A percentile compares a stretch with the other conserved stretches of the same genome.
These are phyloP conservation scores for Siphamia tubifer DNA, from an alignment of 2,113 vertebrate genomes.

Conservation along the genomic window DNA sequence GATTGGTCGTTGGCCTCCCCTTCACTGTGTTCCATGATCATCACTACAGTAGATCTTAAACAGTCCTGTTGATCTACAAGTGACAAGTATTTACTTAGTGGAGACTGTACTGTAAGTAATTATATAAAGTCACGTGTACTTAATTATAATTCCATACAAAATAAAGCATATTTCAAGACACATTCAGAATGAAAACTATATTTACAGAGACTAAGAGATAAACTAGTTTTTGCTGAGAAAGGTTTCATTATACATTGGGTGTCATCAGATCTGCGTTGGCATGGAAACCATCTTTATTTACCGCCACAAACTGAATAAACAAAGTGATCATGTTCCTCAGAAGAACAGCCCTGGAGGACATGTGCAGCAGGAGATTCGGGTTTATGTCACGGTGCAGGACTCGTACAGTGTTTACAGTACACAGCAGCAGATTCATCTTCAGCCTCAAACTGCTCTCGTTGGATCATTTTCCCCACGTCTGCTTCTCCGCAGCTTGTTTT, in stretches of 20 bases:
- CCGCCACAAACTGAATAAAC: not conserved
- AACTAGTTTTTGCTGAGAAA: not conserved
- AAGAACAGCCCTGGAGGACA: not conserved
- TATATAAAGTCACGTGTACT: too few relatives aligned
- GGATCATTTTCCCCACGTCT: not conserved
- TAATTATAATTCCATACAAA: too few relatives aligned
- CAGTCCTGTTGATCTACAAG: too few relatives aligned
- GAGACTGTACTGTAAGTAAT: too few relatives aligned
- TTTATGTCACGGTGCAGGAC: not conserved
- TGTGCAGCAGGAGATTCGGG: not conserved
- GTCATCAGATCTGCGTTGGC: slow-evolving; percentile 25
- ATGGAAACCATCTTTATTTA: slow-evolving; percentile 25
- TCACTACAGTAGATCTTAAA: too few relatives aligned
- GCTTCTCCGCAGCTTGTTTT: not conserved
- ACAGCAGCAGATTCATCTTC: not conserved
- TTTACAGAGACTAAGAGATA: not conserved
- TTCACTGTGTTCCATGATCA: too few relatives aligned
- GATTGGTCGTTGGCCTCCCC: too few relatives aligned
- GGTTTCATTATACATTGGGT: not conserved
- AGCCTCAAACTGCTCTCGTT: not conserved
- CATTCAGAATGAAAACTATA: too few relatives aligned
- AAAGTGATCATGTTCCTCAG: not conserved
- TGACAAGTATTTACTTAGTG: too few relatives aligned
- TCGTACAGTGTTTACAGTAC: not conserved
- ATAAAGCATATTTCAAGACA: too few relatives aligned